These are phyloP conservation scores for Hypercompe scribonia DNA, from an alignment of 2,888 invertebrate genomes.

Conservation along the genomic window DNA sequence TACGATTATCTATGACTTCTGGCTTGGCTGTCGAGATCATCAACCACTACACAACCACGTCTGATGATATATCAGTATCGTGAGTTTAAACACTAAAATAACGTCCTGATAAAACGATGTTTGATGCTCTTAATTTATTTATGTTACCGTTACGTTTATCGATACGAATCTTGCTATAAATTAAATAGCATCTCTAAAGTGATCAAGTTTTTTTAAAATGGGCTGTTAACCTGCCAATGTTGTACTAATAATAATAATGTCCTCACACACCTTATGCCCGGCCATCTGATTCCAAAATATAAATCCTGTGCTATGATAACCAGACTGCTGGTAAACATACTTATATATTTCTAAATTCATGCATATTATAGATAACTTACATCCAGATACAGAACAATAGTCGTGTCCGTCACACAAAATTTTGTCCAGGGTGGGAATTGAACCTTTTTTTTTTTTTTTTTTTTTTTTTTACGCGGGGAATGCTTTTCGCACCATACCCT, in stretches of 20 bases:
- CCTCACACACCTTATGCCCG: no score
- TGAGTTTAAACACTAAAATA: not conserved
- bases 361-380: no score
- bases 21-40: not conserved
- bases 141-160: slow-evolving; percentile 45
- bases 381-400: no score
- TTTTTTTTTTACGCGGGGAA: no score
- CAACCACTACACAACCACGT: not conserved
- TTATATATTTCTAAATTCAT: no score
- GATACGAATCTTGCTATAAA: slow-evolving; percentile 18
- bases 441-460: no score
- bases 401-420: no score
- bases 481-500: no score
- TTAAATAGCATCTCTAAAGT: slow-evolving; percentile 8
- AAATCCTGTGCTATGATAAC: no score
- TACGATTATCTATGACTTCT: not conserved
- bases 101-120: not conserved
- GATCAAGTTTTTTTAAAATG: slow-evolving; percentile 2
- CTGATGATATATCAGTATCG: not conserved
- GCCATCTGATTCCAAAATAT: no score
- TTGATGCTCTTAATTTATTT: slow-evolving; percentile 28
- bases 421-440: no score
- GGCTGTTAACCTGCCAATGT: slow-evolving; percentile 4
- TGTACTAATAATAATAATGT: not conserved
- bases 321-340: no score